These are phyloP conservation scores for Myripristis murdjan DNA, from an alignment of 2,797 vertebrate species.

Conservation along the genomic window DNA sequence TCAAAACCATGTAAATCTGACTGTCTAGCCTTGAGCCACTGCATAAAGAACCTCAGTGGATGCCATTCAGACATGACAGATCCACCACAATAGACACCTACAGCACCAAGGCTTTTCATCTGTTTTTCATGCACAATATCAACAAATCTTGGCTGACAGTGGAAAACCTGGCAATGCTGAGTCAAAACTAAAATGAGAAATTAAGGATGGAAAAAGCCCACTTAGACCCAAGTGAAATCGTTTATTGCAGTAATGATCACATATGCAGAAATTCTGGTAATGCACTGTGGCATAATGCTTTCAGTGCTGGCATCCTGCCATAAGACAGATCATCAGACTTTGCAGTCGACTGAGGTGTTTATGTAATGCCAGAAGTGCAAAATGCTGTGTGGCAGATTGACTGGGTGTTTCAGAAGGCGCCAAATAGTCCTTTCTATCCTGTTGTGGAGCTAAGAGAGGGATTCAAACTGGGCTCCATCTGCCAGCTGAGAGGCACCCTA, in stretches of 20 bases:
- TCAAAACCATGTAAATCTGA: background rate
- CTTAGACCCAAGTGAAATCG: background rate
- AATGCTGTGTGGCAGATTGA: conserved; percentile 14
- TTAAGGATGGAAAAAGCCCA: conserved; percentile 1
- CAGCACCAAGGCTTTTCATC: conserved; percentile 22
- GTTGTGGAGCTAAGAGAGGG: conserved; percentile 33
- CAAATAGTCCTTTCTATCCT: conserved; percentile 7
- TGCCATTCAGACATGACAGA: background rate
- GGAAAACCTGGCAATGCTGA: conserved; percentile 8
- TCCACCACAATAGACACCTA: background rate
- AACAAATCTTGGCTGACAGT: conserved; percentile 1
- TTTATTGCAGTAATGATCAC: background rate
- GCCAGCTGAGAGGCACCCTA: conserved; percentile 34
- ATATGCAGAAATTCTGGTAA: conserved; percentile 9
- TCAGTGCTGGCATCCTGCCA: conserved; percentile 28
- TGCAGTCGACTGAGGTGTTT: conserved; percentile 35
- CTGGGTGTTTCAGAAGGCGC: conserved; percentile 23
- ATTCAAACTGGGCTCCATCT: conserved; percentile 59
- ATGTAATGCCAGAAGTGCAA: conserved; percentile 20
- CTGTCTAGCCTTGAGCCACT: background rate
- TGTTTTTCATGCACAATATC: background rate
- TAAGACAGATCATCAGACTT: conserved; percentile 24
- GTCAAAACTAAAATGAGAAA: conserved; percentile 5
- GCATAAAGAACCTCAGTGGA: background rate
- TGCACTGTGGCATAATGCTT: conserved; percentile 21